phyloP scores from a whole-genome alignment of 2,113 vertebrate species.

The Antidorcas marsupialis region DNA sequence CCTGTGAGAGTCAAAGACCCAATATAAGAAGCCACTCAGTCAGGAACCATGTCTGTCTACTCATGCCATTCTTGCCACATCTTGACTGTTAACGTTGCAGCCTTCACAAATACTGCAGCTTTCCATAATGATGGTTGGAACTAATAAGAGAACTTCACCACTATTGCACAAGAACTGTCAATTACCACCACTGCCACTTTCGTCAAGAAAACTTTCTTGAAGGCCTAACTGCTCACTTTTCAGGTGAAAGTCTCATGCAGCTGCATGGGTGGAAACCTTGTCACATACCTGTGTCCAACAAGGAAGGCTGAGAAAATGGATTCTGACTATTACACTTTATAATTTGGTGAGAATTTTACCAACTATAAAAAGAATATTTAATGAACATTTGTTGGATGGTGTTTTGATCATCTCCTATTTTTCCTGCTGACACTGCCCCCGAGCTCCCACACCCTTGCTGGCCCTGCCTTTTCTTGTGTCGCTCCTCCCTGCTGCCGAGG shows the following conservation, averaged over 20 bases:
- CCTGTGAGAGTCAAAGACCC: not conserved
- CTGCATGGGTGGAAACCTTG: not conserved
- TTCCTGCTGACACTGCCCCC: not conserved
- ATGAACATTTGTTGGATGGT: not conserved
- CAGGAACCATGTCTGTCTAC: not conserved
- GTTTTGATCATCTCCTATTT: not conserved
- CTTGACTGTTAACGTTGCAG: not conserved
- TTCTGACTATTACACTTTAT: not conserved
- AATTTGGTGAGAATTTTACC: not conserved
- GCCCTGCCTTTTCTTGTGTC: too few relatives aligned
- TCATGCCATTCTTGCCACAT: not conserved
- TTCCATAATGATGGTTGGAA: not conserved
- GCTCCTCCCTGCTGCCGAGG: too few relatives aligned
- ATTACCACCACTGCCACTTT: not conserved
- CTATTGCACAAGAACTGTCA: not conserved
- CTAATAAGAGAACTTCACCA: not conserved
- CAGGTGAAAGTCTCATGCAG: not conserved
- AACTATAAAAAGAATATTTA: not conserved
- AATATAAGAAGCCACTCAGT: not conserved
- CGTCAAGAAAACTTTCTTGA: not conserved
- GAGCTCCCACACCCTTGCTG: too few relatives aligned
- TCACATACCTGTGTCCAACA: not conserved
- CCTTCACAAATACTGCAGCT: not conserved
- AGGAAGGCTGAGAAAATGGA: not conserved
- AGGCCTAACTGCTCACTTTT: not conserved